phyloP scores from a whole-genome alignment of 2,797 vertebrate genomes.

The Phataginus tricuspis region DNA sequence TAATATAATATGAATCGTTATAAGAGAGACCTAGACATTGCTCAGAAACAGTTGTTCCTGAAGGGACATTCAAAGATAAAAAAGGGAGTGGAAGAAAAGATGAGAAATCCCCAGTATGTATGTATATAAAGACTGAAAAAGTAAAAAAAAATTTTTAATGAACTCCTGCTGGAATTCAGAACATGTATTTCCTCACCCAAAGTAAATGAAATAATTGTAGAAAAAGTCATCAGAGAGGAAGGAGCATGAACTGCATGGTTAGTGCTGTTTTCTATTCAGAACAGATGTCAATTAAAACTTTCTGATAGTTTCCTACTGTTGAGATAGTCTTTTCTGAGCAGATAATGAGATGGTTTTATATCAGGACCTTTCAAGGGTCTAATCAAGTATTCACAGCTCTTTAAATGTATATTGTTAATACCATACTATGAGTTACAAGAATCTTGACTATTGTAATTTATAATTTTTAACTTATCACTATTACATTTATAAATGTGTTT shows the following conservation, averaged over 20 bases:
- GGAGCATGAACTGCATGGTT: not conserved
- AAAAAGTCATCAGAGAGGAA: not conserved
- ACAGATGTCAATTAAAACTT: not conserved
- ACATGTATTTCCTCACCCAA: not conserved
- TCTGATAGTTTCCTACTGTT: not conserved
- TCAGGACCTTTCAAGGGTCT: not conserved
- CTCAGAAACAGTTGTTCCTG: not conserved
- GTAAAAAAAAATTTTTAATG: not conserved
- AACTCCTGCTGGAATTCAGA: not conserved
- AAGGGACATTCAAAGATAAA: slow-evolving; percentile 30
- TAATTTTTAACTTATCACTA: slow-evolving; percentile 1
- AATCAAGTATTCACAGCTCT: not conserved
- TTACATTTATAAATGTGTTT: not conserved
- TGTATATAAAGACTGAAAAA: not conserved
- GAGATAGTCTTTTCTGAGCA: not conserved
- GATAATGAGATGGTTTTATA: not conserved
- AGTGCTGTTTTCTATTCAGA: not conserved
- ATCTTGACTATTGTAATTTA: not conserved
- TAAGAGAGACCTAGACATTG: slow-evolving; percentile 61
- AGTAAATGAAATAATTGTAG: not conserved
- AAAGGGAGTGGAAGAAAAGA: not conserved
- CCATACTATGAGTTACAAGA: not conserved
- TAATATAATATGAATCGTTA: not conserved
- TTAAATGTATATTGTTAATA: not conserved
- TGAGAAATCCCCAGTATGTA: not conserved